These are phyloP conservation scores for Eugnorisma glareosa DNA, from an alignment of 2,888 invertebrate genomes.

Conservation along the genomic window DNA sequence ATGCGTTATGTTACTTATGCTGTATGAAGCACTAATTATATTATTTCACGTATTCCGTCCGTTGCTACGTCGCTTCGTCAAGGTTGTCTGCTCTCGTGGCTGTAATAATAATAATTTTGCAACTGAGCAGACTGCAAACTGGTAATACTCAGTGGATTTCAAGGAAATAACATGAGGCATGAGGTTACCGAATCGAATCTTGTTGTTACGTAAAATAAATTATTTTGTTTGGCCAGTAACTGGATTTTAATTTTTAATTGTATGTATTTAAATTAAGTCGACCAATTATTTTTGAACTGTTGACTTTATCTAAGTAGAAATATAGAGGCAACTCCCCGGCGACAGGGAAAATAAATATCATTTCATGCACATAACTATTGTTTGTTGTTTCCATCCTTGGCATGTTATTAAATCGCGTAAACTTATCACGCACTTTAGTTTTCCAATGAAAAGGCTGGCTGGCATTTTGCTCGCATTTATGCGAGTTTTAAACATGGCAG, in stretches of 20 bases:
- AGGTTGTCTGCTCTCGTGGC: conserved; percentile 69
- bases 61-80: conserved; percentile 70
- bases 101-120: conserved; percentile 66
- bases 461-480: background rate
- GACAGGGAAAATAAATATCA: conserved; percentile 3
- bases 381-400: conserved; percentile 16
- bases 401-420: background rate
- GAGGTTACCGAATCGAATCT: conserved; percentile 26
- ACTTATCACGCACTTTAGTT: conserved; percentile 24
- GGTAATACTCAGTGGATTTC: conserved; percentile 36
- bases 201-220: conserved; percentile 20
- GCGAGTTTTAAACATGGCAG: too few relatives aligned
- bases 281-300: conserved; percentile 2
- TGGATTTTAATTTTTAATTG: background rate
- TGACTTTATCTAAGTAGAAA: background rate
- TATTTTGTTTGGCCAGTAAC: conserved; percentile 13
- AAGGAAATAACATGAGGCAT: conserved; percentile 58
- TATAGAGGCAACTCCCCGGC: background rate
- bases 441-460: conserved; percentile 3
- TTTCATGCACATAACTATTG: conserved; percentile 3
- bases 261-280: background rate
- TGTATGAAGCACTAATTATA: conserved; percentile 46
- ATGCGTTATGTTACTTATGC: background rate
- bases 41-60: conserved; percentile 43
- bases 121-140: conserved; percentile 42